A percentile compares a stretch with the other conserved stretches of the same genome.
These are phyloP conservation scores for Limosa lapponica DNA, from an alignment of 2,797 vertebrate species.

Conservation along the genomic window DNA sequence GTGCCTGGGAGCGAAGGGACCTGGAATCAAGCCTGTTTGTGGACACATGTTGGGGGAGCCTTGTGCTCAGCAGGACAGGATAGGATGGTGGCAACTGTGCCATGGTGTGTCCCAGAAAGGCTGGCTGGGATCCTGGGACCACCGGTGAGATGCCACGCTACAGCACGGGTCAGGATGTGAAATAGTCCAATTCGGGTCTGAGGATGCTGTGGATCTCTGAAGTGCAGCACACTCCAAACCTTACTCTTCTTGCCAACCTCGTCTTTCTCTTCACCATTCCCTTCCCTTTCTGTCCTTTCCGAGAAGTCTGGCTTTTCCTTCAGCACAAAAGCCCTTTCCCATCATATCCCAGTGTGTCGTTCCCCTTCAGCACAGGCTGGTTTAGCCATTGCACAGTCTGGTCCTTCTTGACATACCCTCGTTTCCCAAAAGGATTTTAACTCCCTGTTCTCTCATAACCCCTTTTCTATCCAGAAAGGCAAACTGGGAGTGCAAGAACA, in stretches of 20 bases:
- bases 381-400: neutral
- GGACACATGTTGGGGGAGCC: neutral
- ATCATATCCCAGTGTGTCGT: neutral
- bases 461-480: slow-evolving; percentile 76
- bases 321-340: neutral
- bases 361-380: neutral
- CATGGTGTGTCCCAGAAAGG: neutral
- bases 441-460: slow-evolving; percentile 63
- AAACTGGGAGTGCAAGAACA: slow-evolving; percentile 70
- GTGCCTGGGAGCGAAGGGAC: slow-evolving; percentile 74
- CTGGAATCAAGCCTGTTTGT: slow-evolving; percentile 75
- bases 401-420: neutral
- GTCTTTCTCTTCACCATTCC: neutral
- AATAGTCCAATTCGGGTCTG: neutral
- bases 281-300: neutral
- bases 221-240: neutral
- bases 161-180: neutral
- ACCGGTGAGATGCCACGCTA: rapidly evolving
- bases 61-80: neutral
- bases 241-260: neutral
- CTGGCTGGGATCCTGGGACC: neutral
- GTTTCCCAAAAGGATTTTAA: slow-evolving; percentile 58
- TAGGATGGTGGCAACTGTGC: neutral
- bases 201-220: slow-evolving; percentile 3
- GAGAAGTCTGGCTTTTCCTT: neutral